Evolutionary conservation across 23 tunicate genomes (phyloP).

Genomic region (Ascidia mentula): DNA sequence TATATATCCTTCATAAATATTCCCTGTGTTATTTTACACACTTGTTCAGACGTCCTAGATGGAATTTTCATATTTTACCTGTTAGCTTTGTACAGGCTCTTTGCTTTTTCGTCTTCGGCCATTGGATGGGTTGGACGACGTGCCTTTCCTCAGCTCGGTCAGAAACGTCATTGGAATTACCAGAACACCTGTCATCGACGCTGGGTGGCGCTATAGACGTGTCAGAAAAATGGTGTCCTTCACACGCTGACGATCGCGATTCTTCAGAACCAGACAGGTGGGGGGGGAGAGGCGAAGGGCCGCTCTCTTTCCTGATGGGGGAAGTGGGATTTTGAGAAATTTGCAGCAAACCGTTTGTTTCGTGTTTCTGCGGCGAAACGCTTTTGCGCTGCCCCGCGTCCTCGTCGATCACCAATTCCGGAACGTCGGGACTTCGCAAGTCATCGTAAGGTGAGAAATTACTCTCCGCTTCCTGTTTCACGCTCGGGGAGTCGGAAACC

Average conservation of each 20-base stretch:
- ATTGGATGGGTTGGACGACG: neutral
- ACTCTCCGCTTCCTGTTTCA: neutral
- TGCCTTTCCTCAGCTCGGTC: neutral
- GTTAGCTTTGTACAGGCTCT: slow-evolving; percentile 22
- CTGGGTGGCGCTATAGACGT: neutral
- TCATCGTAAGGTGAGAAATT: neutral
- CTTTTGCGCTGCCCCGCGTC: slow-evolving; percentile 13
- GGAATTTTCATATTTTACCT: neutral
- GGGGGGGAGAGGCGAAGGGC: neutral
- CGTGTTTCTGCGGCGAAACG: neutral
- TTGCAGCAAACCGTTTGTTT: neutral
- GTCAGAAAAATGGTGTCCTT: neutral
- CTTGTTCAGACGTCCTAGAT: no score
- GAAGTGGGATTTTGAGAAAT: neutral
- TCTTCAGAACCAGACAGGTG: neutral
- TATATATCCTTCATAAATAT: no score
- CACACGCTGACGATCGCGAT: neutral
- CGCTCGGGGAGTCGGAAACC: neutral
- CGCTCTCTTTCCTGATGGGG: neutral
- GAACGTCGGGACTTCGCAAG: slow-evolving; percentile 22
- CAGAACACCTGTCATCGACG: neutral
- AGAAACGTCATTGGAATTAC: neutral
- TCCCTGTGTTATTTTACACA: no score
- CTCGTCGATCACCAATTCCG: slow-evolving; percentile 43
- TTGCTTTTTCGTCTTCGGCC: slow-evolving; percentile 91